A percentile compares a stretch with the other conserved stretches of the same genome.
These are phyloP conservation scores for Phodopus roborovskii DNA, from an alignment of 2,113 vertebrate genomes.

Conservation along the genomic window DNA sequence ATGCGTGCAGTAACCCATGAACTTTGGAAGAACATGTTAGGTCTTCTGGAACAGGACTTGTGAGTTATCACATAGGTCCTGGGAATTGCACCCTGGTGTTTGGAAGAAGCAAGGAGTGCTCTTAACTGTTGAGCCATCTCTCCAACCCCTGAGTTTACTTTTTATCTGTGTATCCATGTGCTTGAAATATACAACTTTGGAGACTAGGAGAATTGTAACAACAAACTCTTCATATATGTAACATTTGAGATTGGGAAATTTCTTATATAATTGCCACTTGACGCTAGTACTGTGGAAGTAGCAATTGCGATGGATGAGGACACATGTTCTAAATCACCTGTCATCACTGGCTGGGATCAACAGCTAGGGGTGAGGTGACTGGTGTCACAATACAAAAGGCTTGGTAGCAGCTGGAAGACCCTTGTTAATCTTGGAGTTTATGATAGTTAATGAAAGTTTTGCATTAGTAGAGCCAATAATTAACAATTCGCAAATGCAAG, in stretches of 20 bases:
- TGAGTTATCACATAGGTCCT: too few species aligned
- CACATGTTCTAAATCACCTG: background rate
- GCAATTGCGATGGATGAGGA: background rate
- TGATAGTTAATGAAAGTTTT: background rate
- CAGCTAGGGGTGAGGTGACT: accelerated
- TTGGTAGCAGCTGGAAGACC: background rate
- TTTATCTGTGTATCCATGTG: too few species aligned
- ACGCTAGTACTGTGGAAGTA: background rate
- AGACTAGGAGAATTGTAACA: background rate
- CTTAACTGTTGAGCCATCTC: background rate
- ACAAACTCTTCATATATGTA: background rate
- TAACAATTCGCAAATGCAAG: background rate
- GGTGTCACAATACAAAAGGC: accelerated
- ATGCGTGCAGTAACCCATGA: background rate
- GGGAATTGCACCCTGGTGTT: too few species aligned
- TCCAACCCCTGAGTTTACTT: too few species aligned
- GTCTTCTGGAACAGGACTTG: background rate
- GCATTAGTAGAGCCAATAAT: background rate
- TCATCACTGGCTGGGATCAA: accelerated
- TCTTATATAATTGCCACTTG: background rate
- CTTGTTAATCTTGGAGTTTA: too few species aligned
- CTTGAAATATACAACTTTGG: background rate
- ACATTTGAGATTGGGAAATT: background rate
- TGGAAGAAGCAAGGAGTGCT: too few species aligned
- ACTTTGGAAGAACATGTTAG: background rate